phyloP scores from a whole-genome alignment of 2,113 vertebrate species.

The Labeo catla region DNA sequence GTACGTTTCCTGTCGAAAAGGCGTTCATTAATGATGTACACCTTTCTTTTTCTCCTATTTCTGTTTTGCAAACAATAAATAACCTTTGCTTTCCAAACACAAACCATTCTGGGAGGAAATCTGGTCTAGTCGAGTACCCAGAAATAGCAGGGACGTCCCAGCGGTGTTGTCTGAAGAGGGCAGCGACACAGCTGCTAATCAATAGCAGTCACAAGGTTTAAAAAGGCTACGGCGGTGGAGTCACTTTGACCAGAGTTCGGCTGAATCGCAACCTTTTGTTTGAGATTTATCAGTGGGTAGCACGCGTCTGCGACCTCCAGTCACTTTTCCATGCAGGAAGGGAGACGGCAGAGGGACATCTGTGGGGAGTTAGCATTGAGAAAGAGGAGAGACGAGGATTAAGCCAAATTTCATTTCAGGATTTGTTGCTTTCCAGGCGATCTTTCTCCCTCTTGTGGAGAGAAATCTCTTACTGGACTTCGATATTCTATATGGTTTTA shows the following conservation, averaged over 20 bases:
- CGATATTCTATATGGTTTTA: neutral
- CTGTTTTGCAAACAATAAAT: constrained; percentile 4
- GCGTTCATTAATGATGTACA: constrained; percentile 8
- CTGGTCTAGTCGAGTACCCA: constrained; percentile 10
- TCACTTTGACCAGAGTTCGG: constrained; percentile 1
- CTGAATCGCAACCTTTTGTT: constrained; percentile 10
- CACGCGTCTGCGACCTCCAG: constrained; percentile 7
- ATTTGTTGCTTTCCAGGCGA: constrained; percentile 19
- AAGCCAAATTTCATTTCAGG: constrained; percentile 25
- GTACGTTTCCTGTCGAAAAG: neutral
- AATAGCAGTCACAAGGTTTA: constrained; percentile 33
- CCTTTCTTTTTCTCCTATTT: neutral
- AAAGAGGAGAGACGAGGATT: constrained; percentile 8
- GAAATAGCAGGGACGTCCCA: constrained; percentile 17
- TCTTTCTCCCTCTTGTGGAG: constrained; percentile 34
- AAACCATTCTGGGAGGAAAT: neutral
- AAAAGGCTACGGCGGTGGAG: neutral
- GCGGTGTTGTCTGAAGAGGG: constrained; percentile 22
- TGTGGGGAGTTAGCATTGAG: constrained; percentile 29
- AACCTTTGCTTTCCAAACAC: constrained; percentile 27
- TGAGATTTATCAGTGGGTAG: constrained; percentile 31
- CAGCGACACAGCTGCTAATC: constrained; percentile 38
- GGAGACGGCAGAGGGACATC: constrained; percentile 30
- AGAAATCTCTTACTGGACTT: neutral
- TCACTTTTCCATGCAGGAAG: constrained; percentile 24